These are phyloP conservation scores for Perca schrenkii DNA, from an alignment of 2,113 vertebrate genomes.

Conservation along the genomic window DNA sequence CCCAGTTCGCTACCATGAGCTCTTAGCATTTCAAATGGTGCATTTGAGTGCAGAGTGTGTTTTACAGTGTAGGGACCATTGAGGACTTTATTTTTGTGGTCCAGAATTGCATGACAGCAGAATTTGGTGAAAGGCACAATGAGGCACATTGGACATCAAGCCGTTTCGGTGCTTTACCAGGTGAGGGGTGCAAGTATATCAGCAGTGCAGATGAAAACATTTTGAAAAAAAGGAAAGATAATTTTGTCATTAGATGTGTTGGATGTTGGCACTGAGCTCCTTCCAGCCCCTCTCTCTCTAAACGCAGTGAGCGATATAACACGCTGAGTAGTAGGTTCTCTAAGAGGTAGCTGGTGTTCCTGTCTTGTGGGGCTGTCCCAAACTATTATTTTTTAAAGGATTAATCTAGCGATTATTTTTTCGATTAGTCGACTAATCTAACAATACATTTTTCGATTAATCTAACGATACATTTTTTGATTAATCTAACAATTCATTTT, in stretches of 20 bases:
- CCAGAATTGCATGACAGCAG: conserved; percentile 1
- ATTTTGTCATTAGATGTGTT: not conserved
- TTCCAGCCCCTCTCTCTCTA: not conserved
- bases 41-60: not conserved
- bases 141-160: not conserved
- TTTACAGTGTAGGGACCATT: not conserved
- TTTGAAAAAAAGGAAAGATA: not conserved
- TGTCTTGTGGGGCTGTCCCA: not conserved
- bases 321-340: not conserved
- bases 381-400: too few species aligned
- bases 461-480: too few species aligned
- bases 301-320: not conserved
- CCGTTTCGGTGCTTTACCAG: not conserved
- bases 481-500: too few species aligned
- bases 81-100: not conserved
- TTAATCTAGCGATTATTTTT: too few species aligned
- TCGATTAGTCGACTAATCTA: too few species aligned
- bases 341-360: not conserved
- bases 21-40: not conserved
- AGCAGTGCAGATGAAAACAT: not conserved
- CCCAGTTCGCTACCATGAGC: not conserved
- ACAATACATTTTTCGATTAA: too few species aligned
- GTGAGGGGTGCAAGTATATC: not conserved
- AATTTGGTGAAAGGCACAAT: not conserved
- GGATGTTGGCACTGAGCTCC: not conserved